Evolutionary conservation across 1,140 invertebrate genomes (phyloP).

Genomic region (Zaprionus taronus): DNA sequence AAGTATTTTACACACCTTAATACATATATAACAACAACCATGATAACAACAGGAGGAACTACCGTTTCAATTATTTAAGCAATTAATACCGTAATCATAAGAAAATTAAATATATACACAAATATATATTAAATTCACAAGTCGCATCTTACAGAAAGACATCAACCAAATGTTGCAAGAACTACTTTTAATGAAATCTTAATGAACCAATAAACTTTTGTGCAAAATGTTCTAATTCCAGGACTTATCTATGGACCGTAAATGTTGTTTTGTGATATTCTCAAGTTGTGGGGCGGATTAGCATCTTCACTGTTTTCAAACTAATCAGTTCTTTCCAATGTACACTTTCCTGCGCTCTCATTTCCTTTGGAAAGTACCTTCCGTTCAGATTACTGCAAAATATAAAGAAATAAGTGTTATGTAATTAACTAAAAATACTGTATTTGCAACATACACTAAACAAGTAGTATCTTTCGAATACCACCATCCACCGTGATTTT

Average conservation of each 20-base stretch:
- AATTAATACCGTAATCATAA: conserved; percentile 55
- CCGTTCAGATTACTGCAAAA: no score
- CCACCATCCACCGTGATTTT: no score
- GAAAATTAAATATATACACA: conserved; percentile 53
- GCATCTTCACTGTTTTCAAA: not conserved
- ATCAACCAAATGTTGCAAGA: conserved; percentile 54
- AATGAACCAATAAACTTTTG: conserved; percentile 77
- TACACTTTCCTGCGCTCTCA: no score
- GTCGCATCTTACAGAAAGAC: conserved; percentile 49
- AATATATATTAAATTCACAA: conserved; percentile 54
- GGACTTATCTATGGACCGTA: not conserved
- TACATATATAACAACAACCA: conserved; percentile 37
- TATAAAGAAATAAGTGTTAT: no score
- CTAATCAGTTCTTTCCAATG: no score
- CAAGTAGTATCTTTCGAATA: no score
- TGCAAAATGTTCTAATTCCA: conserved; percentile 42
- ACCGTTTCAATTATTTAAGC: conserved; percentile 79
- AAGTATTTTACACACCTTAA: conserved; percentile 44
- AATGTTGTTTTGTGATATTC: not conserved
- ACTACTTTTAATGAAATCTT: conserved; percentile 57
- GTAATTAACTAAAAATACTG: no score
- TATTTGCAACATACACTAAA: no score
- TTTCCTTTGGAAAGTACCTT: no score
- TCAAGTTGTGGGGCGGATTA: not conserved
- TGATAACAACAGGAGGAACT: conserved; percentile 50